These are phyloP conservation scores for Tragulus kanchil DNA, from an alignment of 2,113 vertebrate genomes.

Conservation along the genomic window DNA sequence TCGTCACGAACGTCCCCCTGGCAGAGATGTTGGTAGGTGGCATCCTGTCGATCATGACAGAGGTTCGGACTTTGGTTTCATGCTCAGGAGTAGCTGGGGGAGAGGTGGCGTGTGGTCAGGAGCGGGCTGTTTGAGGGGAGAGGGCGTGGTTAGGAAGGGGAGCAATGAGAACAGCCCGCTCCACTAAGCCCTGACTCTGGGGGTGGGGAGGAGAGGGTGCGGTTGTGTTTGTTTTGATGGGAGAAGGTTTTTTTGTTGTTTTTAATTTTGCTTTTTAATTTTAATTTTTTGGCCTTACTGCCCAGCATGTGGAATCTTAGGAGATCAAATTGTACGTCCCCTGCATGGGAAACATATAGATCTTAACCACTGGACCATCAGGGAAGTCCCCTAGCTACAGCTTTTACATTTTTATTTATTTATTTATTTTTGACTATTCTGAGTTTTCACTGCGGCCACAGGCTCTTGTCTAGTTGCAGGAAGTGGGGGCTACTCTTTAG, in stretches of 20 bases:
- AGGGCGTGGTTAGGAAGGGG: background rate
- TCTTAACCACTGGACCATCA: no score
- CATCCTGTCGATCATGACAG: background rate
- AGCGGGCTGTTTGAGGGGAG: background rate
- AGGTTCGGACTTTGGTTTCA: background rate
- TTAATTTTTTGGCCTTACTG: background rate
- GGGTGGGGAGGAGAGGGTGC: background rate
- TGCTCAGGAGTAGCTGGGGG: no score
- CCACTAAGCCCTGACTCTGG: background rate
- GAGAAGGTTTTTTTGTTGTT: background rate
- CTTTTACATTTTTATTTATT: no score
- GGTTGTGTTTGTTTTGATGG: background rate
- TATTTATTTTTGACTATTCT: no score
- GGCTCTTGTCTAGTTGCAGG: no score
- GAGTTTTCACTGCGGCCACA: no score
- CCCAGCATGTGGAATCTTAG: background rate
- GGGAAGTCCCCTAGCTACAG: no score
- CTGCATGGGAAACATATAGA: no score
- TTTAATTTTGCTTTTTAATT: background rate
- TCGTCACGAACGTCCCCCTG: slow-evolving; percentile 92
- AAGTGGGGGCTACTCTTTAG: no score
- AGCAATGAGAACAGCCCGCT: background rate
- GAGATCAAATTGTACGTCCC: no score
- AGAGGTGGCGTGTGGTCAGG: rapidly evolving
- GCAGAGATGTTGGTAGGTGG: slow-evolving; percentile 90